Base-by-base conservation (phyloP, 2,113 vertebrate genomes). In the Brachypteracias leptosomus region DNA sequence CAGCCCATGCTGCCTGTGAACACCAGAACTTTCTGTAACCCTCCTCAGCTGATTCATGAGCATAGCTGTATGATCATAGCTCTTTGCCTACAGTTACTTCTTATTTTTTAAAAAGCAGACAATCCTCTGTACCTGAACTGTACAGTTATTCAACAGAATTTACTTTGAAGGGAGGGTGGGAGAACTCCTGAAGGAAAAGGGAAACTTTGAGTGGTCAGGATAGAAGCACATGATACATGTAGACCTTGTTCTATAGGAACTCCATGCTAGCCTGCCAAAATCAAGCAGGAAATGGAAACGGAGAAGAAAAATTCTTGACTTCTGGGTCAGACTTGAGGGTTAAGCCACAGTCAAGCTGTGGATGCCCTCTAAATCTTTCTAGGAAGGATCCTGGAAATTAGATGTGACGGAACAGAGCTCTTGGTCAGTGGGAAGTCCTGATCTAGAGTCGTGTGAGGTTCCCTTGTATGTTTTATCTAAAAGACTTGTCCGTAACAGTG, bases 341-440 rank as follows among this genome's bases (percentile, higher is more conserved):
- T 92, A 89, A 88, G 73, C 84, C 73, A n/a, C 57, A 92, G 76
- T 19, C 59, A 92, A 86, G n/a, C 5, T 59, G 71, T 4, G 5
- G 51, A 76, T 93, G 67, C 74, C 63, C 54, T 89, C 86, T 95
- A 88, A 88, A 85, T 95, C 58, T 80, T 89, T 91, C 44, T 85
- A 85, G 47, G 36, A 77, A 78, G 36, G 36, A 51, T 46, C 0
- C 0, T 85, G 81, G 73, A 85, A 94, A 89, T 68, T 72, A 65
- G 18, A 79, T 73, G 47, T 77, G 63, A 51, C 0, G 22, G 58
- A 89, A 44, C 40, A 83, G 62, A 80, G 63, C 29, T 75, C 42
- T 90, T 93, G 78, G 20, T 84, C 42, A 36, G 8, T 36, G 46
- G 20, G 8, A 95, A 86, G 82, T 21, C 36, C 33, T 36, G n/a